Evolutionary conservation across 2,888 invertebrate genomes (phyloP).

Genomic region (Blastobasis adustella): DNA sequence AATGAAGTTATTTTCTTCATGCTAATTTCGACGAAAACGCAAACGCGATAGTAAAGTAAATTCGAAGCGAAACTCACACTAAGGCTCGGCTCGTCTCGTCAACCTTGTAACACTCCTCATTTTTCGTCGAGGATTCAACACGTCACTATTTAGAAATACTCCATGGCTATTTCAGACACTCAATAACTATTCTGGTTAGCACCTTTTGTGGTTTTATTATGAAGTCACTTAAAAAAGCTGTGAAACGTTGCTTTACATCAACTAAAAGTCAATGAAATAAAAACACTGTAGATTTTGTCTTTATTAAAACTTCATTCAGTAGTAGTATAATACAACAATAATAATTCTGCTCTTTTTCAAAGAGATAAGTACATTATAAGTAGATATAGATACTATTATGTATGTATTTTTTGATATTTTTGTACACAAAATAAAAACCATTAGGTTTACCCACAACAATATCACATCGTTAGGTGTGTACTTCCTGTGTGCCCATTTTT

Average conservation of each 20-base stretch:
- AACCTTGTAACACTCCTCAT: no score
- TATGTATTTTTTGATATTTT: constrained; percentile 47
- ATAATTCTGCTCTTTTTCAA: constrained; percentile 60
- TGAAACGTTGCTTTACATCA: neutral
- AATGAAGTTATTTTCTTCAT: no score
- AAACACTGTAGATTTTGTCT: constrained; percentile 28
- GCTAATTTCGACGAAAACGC: no score
- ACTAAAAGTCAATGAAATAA: neutral
- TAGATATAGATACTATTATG: constrained; percentile 32
- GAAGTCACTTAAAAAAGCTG: no score
- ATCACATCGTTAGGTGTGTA: constrained; percentile 69
- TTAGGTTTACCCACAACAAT: constrained; percentile 60
- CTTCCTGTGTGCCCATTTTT: constrained; percentile 57
- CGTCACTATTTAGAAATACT: no score
- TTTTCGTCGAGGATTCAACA: no score
- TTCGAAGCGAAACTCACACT: no score
- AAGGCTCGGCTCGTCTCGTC: no score
- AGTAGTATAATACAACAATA: constrained; percentile 65
- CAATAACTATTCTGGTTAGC: no score
- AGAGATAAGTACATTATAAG: constrained; percentile 46
- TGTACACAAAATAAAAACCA: constrained; percentile 67
- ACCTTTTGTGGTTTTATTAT: no score
- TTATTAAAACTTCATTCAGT: constrained; percentile 67
- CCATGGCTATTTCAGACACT: no score
- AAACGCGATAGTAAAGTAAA: no score